Conservation (phyloP, 2,888 invertebrate species). For the Tiliacea citrago region DNA sequence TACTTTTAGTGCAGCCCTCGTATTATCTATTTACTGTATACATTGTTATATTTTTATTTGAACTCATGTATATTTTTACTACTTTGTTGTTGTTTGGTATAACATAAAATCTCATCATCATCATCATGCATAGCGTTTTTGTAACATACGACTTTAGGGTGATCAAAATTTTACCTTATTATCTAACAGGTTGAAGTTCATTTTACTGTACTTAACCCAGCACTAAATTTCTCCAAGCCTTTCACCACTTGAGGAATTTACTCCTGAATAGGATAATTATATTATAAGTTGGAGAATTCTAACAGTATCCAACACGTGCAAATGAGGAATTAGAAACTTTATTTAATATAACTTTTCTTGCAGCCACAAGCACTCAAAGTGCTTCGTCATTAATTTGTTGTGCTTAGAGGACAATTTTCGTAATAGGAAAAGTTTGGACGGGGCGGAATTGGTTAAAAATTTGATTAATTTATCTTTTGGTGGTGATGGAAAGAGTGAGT, state of each 20-base stretch:
- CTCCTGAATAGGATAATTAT: constrained; percentile 10
- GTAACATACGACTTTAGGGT: not conserved
- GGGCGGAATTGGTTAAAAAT: constrained; percentile 50
- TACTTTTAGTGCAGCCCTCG: too few relatives aligned
- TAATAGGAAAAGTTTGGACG: constrained; percentile 65
- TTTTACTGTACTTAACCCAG: not conserved
- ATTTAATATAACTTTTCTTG: constrained; percentile 57
- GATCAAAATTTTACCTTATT: not conserved
- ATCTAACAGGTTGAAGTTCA: not conserved
- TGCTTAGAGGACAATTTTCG: constrained; percentile 56
- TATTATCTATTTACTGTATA: too few relatives aligned
- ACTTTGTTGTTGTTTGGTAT: not conserved
- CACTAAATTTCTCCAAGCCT: not conserved
- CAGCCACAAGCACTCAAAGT: constrained; percentile 46
- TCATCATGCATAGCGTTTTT: not conserved
- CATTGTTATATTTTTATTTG: not conserved
- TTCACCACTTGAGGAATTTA: constrained; percentile 17
- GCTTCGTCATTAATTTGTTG: constrained; percentile 65
- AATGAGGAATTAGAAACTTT: constrained; percentile 58
- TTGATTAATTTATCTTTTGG: constrained; percentile 53
- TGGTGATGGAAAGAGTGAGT: constrained; percentile 9
- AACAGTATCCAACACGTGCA: constrained; percentile 37
- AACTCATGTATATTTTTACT: not conserved
- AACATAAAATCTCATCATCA: not conserved
- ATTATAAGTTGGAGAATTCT: constrained; percentile 41